Conservation (phyloP, 92 coral and sea anemone species). For the Ricordea florida region DNA sequence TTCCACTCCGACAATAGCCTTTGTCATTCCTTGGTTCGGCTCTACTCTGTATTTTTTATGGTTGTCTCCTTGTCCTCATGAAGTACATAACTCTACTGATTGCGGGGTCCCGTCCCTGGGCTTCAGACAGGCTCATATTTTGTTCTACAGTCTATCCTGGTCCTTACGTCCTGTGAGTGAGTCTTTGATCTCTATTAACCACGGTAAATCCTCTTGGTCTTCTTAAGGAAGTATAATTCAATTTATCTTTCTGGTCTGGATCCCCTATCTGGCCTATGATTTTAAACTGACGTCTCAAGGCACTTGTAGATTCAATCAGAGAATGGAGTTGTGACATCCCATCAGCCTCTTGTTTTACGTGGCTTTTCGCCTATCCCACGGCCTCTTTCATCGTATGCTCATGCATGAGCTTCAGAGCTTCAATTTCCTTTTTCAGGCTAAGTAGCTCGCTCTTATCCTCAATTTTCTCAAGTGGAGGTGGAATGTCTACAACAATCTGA, state of each 20-base stretch:
- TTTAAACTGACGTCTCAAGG: slow-evolving; percentile 17
- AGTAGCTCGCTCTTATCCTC: slow-evolving; percentile 20
- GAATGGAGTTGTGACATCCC: not conserved
- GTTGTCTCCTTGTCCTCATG: too few species aligned
- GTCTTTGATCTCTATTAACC: too few species aligned
- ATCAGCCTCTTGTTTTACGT: not conserved
- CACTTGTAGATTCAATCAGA: slow-evolving; percentile 6
- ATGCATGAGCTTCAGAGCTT: not conserved
- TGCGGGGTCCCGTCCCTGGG: too few species aligned
- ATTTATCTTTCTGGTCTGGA: slow-evolving; percentile 21
- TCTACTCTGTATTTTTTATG: too few species aligned
- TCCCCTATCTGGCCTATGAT: slow-evolving; percentile 25
- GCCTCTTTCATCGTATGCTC: not conserved
- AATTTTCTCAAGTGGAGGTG: slow-evolving; percentile 16
- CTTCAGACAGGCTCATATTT: too few species aligned
- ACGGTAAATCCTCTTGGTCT: not conserved
- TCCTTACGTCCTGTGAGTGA: too few species aligned
- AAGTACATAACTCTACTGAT: too few species aligned
- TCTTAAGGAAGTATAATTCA: not conserved
- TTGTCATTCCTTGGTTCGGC: too few species aligned
- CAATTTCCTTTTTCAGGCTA: slow-evolving; percentile 8
- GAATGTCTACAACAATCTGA: not conserved
- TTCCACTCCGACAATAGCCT: too few species aligned
- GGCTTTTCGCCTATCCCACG: not conserved
- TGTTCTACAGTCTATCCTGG: too few species aligned